phyloP scores from a whole-genome alignment of 2,888 invertebrate species.

The Nephrotoma appendiculata region DNA sequence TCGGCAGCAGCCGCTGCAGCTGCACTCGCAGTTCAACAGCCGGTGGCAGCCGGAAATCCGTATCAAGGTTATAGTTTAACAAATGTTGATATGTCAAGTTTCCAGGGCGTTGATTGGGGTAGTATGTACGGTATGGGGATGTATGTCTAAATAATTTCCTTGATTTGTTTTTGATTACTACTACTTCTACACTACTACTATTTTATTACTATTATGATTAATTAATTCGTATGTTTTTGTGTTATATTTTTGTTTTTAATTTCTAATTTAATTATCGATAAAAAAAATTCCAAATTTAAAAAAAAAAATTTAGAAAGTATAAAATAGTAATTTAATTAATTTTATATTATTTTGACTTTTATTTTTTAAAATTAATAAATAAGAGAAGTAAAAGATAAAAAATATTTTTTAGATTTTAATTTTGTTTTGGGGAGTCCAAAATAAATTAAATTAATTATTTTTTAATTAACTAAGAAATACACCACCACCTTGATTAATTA shows the following conservation, averaged over 20 bases:
- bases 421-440: background rate
- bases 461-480: background rate
- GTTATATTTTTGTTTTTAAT: background rate
- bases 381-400: background rate
- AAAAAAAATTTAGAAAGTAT: background rate
- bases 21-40: constrained; percentile 43
- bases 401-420: background rate
- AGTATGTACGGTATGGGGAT: constrained; percentile 87
- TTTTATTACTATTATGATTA: background rate
- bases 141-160: constrained; percentile 47
- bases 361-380: background rate
- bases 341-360: background rate
- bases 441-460: background rate
- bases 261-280: background rate
- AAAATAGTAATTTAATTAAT: background rate
- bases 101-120: constrained; percentile 84
- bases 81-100: constrained; percentile 83
- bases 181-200: background rate
- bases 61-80: constrained; percentile 69
- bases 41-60: constrained; percentile 51
- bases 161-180: background rate
- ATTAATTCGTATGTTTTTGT: background rate
- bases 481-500: background rate
- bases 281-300: background rate
- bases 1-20: constrained; percentile 39